Evolutionary conservation across 2,113 vertebrate genomes (phyloP).

Genomic region (Butorides virescens): DNA sequence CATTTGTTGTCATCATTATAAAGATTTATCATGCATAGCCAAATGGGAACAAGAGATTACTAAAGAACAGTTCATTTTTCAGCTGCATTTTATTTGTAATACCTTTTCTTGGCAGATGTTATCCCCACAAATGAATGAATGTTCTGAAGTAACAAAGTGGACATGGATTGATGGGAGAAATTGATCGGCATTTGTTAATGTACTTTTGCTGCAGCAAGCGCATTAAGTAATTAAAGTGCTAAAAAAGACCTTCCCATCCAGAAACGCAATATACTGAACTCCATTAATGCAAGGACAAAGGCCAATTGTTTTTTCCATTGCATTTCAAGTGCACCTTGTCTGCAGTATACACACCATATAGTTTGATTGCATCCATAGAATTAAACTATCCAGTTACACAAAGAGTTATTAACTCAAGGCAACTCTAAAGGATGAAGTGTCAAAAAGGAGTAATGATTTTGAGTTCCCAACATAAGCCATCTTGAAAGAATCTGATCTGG

Average conservation of each 20-base stretch:
- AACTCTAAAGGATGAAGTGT: neutral
- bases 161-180: constrained; percentile 24
- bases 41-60: constrained; percentile 16
- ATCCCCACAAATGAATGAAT: constrained; percentile 44
- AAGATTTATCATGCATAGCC: neutral
- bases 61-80: constrained; percentile 40
- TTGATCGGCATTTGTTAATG: constrained; percentile 50
- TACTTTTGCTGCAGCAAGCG: neutral
- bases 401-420: neutral
- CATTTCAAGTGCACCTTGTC: neutral
- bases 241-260: constrained; percentile 2
- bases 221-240: constrained; percentile 59
- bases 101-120: constrained; percentile 48
- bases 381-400: neutral
- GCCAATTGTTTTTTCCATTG: neutral
- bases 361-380: neutral
- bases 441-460: neutral
- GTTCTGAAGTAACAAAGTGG: constrained; percentile 6
- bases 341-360: neutral
- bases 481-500: neutral
- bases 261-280: neutral
- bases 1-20: neutral
- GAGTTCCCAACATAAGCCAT: neutral
- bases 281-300: constrained; percentile 10
- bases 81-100: constrained; percentile 41